A percentile compares a stretch with the other conserved stretches of the same genome.
phyloP scores from a whole-genome alignment of 2,113 vertebrate species.

The Gorsachius goisagi region DNA sequence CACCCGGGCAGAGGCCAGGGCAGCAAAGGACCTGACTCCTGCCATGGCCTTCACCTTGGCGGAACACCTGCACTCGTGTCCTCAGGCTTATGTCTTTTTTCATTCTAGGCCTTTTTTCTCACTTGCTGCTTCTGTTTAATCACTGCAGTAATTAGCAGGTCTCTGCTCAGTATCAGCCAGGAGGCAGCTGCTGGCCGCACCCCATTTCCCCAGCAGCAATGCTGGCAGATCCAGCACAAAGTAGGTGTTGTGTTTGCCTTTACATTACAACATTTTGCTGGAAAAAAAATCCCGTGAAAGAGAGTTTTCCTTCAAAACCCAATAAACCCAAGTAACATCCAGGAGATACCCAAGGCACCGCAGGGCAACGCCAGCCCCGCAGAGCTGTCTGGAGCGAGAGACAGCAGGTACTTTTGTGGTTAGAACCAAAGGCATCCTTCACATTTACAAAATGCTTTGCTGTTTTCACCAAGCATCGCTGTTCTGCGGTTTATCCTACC shows the following conservation, averaged over 20 bases:
- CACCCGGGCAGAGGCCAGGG: neutral
- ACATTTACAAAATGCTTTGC: rapidly evolving
- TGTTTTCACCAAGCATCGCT: neutral
- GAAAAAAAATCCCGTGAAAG: neutral
- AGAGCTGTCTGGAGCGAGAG: rapidly evolving
- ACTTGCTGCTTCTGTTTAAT: neutral
- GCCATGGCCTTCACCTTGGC: rapidly evolving
- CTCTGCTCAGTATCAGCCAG: rapidly evolving
- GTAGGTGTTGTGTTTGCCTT: rapidly evolving
- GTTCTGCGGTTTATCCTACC: neutral
- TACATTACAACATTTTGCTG: neutral
- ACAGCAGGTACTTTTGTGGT: neutral
- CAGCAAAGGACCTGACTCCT: neutral
- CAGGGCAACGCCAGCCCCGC: rapidly evolving
- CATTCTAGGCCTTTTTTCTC: neutral
- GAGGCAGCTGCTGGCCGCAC: neutral
- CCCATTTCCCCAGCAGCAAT: neutral
- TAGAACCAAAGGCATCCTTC: neutral
- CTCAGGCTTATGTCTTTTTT: neutral
- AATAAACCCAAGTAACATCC: neutral
- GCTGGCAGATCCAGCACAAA: neutral
- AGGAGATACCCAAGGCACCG: neutral
- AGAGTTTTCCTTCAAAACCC: neutral
- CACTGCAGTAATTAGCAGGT: neutral
- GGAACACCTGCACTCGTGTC: neutral